Base-by-base conservation (phyloP, 2,797 vertebrate species). In the Clarias laeviceps region DNA sequence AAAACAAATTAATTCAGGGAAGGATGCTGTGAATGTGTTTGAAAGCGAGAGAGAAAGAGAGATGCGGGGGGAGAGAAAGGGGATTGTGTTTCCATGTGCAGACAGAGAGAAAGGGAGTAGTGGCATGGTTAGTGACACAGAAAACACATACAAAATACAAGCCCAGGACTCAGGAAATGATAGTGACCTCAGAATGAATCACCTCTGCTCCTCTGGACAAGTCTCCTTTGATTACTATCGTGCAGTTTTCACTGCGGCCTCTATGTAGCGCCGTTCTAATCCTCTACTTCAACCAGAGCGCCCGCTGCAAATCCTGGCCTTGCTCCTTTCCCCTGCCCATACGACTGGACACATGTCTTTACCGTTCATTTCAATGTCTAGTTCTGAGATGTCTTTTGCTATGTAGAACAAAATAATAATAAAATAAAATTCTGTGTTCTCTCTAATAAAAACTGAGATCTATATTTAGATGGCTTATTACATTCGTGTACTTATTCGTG, bases 1-100 rank as follows among this genome's bases (percentile, higher is more conserved):
- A 94, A 94, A 94, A 94, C 93, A 94, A 93, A 94, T 94, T 91
- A 92, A 94, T 94, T 93, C 92, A 94, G 90, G 86, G 88, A 91
- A 90, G 89, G 90, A 83, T 88, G 87, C 85, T 85, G 87, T 84
- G 82, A 88, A 84, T 81, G 80, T 82, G 68, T 62, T 57, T 76
- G 85, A 87, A 81, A 74, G 82, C 82, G 80, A 83, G 37, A 84
- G n/a, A 62, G 62, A 68, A 62, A 57, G 77, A 74, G 73, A 84
- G 54, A 80, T 50, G 82, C 66, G 62, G 76, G 79, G 74, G 64
- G 68, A 79, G 76, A 66, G 84, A 17, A 7, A 66, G 87, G 20
- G 80, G 68, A 77, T 59, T 80, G 76, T 84, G 83, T 82, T 45
- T 66, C 40, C 50, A 56, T 66, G 61, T 76, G 62, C 83, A 88